Evolutionary conservation across 1,140 invertebrate genomes (phyloP), one percentile per base, ranked within the genome.

Genomic region (Drosophila asahinai): DNA sequence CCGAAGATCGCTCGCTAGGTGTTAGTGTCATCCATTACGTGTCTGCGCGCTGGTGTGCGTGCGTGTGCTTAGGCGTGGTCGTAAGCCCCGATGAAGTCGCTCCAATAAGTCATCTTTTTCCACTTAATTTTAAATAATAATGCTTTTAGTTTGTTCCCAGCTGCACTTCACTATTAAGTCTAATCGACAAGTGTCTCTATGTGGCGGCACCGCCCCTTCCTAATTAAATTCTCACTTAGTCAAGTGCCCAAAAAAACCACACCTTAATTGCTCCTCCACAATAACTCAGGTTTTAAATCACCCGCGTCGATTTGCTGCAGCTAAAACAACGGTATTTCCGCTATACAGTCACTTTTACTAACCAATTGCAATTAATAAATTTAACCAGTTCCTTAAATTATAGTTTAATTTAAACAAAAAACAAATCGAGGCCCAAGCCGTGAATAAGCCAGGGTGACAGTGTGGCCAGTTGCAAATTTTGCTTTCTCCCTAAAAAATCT

Each of bases 31-130:
- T 63, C 36, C 60, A 57, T 17, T 72, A 58, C 47, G 81, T 70
- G 42, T 71, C 45, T 40, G 52, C 25, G 36, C 19, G 19, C 15
- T 38, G 65, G 45, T 77, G 30, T 55, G 47, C 25, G 49, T 71
- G 49, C 52, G 42, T 52, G 68, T 43, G 40, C 7, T 43, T 57
- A 90, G 86, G 86, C 71, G 86, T 90, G 86, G 86, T 86, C 81
- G 70, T 27, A 9, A 63, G 60, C 52, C 49, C 40, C 22, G 17
- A 63, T 57, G 9, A 43, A 66, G 47, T 36, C 11, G 33, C 33
- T 22, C 33, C 17, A 22, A 38, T 38, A 55, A 55, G 54, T 55
- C 54, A 11, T n/a, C 22, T 5, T n/a, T 55, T 36, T 36, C n/a
- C 19, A 9, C 14, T n/a, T 11, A 11, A 15, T 55, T 22, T 19